These are phyloP conservation scores for Grus americana DNA, from an alignment of 2,113 vertebrate species.

Conservation along the genomic window DNA sequence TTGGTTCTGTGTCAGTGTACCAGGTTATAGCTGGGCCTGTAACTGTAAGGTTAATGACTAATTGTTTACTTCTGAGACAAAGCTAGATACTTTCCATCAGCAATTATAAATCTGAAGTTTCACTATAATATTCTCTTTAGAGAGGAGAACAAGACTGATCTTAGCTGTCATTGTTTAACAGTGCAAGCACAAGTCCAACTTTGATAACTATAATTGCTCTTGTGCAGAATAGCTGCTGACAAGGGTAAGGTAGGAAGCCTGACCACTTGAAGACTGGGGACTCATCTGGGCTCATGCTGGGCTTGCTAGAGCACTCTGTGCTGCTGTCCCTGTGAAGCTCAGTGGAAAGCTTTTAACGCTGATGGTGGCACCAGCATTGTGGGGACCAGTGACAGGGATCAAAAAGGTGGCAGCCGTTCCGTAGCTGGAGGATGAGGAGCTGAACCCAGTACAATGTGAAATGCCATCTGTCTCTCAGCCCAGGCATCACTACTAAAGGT, in stretches of 20 bases:
- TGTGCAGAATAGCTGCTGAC: neutral
- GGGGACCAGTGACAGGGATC: neutral
- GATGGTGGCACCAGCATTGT: neutral
- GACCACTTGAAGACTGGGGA: fast-evolving
- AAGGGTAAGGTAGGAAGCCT: neutral
- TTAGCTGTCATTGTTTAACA: neutral
- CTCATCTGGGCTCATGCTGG: neutral
- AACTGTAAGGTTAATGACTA: neutral
- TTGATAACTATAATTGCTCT: neutral
- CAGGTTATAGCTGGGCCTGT: neutral
- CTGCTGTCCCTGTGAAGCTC: neutral
- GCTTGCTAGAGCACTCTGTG: neutral
- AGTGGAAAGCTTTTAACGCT: neutral
- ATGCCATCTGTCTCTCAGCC: neutral
- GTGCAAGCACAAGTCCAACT: neutral
- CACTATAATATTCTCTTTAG: neutral
- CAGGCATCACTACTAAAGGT: neutral
- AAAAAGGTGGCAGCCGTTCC: neutral
- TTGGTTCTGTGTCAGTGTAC: neutral
- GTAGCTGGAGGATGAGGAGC: neutral
- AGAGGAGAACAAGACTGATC: neutral
- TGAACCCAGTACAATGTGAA: neutral
- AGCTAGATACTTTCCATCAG: neutral
- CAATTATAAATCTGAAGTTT: neutral
- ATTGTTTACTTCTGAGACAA: neutral